Evolutionary conservation across 2,797 vertebrate species (phyloP).

Genomic region (Coluber constrictor): DNA sequence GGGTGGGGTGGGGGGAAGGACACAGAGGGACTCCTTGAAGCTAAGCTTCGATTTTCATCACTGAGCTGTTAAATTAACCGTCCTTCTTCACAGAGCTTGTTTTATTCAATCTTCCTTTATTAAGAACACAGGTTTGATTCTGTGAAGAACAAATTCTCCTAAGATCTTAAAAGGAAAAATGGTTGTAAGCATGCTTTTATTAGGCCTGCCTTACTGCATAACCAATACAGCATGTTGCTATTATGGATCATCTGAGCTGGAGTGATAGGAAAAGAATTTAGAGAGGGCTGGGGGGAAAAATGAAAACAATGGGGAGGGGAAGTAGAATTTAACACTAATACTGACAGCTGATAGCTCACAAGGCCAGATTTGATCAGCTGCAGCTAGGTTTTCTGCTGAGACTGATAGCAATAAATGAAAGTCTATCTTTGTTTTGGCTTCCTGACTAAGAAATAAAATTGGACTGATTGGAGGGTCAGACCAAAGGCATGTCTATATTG

Average conservation of each 20-base stretch:
- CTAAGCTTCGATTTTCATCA: conserved; percentile 60
- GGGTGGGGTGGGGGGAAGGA: neutral
- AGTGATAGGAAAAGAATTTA: conserved; percentile 63
- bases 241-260: conserved; percentile 66
- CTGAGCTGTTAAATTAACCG: conserved; percentile 61
- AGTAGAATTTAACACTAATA: conserved; percentile 60
- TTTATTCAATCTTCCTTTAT: conserved; percentile 68
- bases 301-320: neutral
- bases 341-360: conserved; percentile 49
- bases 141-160: conserved; percentile 70
- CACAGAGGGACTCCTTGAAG: conserved; percentile 4
- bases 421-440: conserved; percentile 61
- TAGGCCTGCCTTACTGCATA: conserved; percentile 63
- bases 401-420: conserved; percentile 55
- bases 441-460: conserved; percentile 24
- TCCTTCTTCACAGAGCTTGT: conserved; percentile 61
- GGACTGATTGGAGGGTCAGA: conserved; percentile 38
- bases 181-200: conserved; percentile 64
- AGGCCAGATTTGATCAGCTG: conserved; percentile 62
- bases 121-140: conserved; percentile 68
- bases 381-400: conserved; percentile 56
- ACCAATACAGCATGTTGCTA: conserved; percentile 69
- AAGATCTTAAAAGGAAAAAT: conserved; percentile 65
- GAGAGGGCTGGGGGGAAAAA: neutral
- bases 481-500: conserved; percentile 6